A percentile compares a stretch with the other conserved stretches of the same genome.
Evolutionary conservation across 2,113 vertebrate genomes (phyloP).

Genomic region (Varanus salvator): DNA sequence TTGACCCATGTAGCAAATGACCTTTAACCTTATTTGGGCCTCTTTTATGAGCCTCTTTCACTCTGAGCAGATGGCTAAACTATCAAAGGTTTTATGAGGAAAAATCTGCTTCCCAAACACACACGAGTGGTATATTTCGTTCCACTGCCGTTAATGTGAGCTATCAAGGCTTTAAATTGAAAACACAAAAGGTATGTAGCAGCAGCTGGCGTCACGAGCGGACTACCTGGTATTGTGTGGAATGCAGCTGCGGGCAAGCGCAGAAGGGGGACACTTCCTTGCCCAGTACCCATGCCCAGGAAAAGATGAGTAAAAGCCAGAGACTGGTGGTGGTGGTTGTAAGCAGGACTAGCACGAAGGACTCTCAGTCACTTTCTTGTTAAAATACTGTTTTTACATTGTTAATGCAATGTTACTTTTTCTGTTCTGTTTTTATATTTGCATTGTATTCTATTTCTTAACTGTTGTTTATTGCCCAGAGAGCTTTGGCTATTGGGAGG

Average conservation of each 20-base stretch:
- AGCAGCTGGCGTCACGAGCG: conserved; percentile 61
- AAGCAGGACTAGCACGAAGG: no score
- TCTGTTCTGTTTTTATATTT: no score
- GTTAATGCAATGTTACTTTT: no score
- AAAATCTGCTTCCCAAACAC: conserved; percentile 90
- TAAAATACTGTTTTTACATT: no score
- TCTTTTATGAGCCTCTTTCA: conserved; percentile 94
- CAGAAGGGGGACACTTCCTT: conserved; percentile 66
- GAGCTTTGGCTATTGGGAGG: no score
- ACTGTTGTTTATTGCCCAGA: no score
- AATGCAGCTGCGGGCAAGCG: conserved; percentile 10
- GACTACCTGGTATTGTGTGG: conserved; percentile 58
- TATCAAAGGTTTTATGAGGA: conserved; percentile 99
- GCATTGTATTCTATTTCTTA: no score
- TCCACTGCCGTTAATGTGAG: conserved; percentile 80
- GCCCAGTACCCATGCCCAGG: conserved; percentile 80
- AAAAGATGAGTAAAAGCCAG: conserved; percentile 73
- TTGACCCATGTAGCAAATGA: conserved; percentile 92
- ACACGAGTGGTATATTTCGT: conserved; percentile 85
- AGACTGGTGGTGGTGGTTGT: no score
- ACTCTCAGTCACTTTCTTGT: no score
- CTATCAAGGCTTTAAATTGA: conserved; percentile 76
- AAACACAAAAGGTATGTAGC: conserved; percentile 75
- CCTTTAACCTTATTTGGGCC: conserved; percentile 94
- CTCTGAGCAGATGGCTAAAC: conserved; percentile 98